These are phyloP conservation scores for Lacerta viridis DNA, from an alignment of 2,797 vertebrate species.

Conservation along the genomic window DNA sequence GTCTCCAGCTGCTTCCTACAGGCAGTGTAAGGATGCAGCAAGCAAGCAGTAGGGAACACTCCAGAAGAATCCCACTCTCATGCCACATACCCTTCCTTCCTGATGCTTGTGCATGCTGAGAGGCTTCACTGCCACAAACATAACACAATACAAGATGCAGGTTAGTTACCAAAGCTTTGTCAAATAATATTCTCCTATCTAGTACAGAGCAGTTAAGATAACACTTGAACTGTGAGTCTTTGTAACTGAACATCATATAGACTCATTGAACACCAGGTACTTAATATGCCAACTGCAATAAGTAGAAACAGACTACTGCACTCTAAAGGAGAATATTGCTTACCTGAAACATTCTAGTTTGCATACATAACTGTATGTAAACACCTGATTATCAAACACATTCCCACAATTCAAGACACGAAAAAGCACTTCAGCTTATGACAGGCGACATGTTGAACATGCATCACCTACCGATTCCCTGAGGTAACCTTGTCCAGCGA, in stretches of 20 bases:
- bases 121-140: neutral
- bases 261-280: neutral
- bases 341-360: neutral
- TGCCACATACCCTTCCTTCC: neutral
- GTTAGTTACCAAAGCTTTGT: neutral
- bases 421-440: rapidly evolving
- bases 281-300: neutral
- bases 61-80: no score
- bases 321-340: constrained; percentile 4
- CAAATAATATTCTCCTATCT: neutral
- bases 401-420: neutral
- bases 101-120: neutral
- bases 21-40: constrained; percentile 19
- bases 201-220: neutral
- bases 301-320: neutral
- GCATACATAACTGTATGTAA: neutral
- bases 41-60: neutral
- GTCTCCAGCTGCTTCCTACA: neutral
- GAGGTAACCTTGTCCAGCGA: constrained; percentile 97
- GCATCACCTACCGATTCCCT: constrained; percentile 91
- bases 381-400: neutral
- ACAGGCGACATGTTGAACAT: constrained; percentile 24
- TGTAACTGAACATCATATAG: neutral
- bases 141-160: neutral
- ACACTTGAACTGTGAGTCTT: neutral